Percentiles rank a stretch among this genome's conserved stretches.
These are phyloP conservation scores for Cerastis rubricosa DNA, from an alignment of 2,888 invertebrate species.

Conservation along the genomic window DNA sequence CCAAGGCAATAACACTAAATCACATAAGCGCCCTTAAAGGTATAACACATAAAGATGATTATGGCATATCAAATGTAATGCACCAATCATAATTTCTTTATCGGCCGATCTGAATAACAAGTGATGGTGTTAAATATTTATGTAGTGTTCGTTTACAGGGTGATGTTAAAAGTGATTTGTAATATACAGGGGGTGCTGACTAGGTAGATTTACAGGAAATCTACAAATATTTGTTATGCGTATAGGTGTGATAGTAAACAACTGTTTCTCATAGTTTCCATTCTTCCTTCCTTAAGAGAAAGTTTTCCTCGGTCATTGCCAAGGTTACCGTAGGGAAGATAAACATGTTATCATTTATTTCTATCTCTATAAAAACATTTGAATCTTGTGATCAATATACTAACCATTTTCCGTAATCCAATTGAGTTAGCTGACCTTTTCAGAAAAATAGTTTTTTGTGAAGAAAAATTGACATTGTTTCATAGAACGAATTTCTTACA, in stretches of 20 bases:
- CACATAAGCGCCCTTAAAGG: constrained; percentile 73
- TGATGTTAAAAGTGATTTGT: constrained; percentile 62
- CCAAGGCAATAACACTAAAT: constrained; percentile 74
- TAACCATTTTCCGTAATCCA: background rate
- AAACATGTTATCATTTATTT: background rate
- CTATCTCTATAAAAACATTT: background rate
- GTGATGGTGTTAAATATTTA: constrained; percentile 81
- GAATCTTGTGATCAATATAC: background rate
- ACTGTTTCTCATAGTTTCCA: constrained; percentile 4
- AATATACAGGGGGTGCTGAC: constrained; percentile 45
- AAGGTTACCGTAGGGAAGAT: background rate
- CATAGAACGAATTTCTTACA: no score
- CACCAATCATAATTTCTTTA: constrained; percentile 83
- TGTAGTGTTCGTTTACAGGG: constrained; percentile 63
- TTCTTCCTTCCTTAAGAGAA: background rate
- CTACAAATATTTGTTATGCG: constrained; percentile 7
- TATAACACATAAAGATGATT: constrained; percentile 73
- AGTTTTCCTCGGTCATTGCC: constrained; percentile 11
- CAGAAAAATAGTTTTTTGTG: no score
- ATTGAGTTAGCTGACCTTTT: background rate
- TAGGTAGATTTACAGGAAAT: constrained; percentile 16
- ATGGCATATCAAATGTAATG: constrained; percentile 76
- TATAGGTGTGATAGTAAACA: constrained; percentile 1
- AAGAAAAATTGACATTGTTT: no score
- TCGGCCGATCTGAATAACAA: constrained; percentile 77